A percentile compares a stretch with the other conserved stretches of the same genome.
Conservation (phyloP, 2,888 invertebrate species). For the Athripsodes cinereus region DNA sequence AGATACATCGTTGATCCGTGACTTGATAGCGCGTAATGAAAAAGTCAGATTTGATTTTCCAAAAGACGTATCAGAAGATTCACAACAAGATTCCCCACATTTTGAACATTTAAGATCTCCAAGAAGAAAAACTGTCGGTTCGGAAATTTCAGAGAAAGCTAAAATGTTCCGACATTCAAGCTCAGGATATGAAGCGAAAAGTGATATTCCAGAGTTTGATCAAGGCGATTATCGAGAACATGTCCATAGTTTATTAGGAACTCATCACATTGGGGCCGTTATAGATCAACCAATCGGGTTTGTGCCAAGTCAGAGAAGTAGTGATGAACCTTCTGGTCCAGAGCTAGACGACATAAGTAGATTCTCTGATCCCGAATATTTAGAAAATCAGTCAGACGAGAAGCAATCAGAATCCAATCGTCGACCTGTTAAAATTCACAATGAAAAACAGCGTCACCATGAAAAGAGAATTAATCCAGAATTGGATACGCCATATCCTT, state of each 20-base stretch:
- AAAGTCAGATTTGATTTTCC: background rate
- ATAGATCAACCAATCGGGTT: slow-evolving; percentile 35
- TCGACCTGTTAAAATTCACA: slow-evolving; percentile 4
- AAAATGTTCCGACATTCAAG: background rate
- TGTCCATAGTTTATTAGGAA: slow-evolving; percentile 15
- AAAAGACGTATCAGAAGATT: no score
- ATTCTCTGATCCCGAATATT: slow-evolving; percentile 3
- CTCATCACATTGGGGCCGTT: slow-evolving; percentile 46
- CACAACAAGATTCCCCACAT: background rate
- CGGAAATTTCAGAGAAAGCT: background rate
- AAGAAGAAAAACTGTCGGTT: slow-evolving; percentile 1
- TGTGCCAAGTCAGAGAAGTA: slow-evolving; percentile 13
- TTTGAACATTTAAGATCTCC: background rate
- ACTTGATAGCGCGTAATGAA: background rate
- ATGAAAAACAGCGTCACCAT: slow-evolving; percentile 10
- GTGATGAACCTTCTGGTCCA: slow-evolving; percentile 3
- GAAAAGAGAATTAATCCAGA: slow-evolving; percentile 30
- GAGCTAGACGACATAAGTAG: slow-evolving; percentile 2
- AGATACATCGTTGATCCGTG: slow-evolving; percentile 12
- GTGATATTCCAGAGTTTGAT: slow-evolving; percentile 15
- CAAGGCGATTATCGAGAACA: slow-evolving; percentile 21
- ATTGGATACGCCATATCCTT: slow-evolving; percentile 41
- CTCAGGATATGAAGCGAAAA: background rate
- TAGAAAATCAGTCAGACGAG: slow-evolving; percentile 8
- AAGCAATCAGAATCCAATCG: background rate